Conservation (phyloP, 1,140 invertebrate genomes). For the Mactra quadrangularis region DNA sequence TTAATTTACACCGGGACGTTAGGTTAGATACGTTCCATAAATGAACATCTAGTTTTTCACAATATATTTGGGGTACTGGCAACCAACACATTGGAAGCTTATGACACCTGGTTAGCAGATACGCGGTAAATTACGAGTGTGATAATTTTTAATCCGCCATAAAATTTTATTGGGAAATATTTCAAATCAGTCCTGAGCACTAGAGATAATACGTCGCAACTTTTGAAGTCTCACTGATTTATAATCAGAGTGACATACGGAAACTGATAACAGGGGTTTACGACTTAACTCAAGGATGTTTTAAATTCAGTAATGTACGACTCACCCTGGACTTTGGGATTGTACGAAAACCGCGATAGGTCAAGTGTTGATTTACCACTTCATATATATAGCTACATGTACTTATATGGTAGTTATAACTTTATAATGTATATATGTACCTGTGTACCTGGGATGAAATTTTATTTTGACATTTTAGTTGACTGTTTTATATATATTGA, state of each 20-base stretch:
- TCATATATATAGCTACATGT: too few relatives aligned
- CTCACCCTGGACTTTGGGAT: neutral
- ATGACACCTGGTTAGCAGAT: slow-evolving; percentile 46
- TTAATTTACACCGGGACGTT: too few relatives aligned
- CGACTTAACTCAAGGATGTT: slow-evolving; percentile 42
- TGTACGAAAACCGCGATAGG: slow-evolving; percentile 14
- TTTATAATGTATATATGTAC: too few relatives aligned
- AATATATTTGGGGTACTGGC: neutral
- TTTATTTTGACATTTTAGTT: too few relatives aligned
- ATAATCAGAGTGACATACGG: slow-evolving; percentile 59
- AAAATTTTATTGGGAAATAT: slow-evolving; percentile 66
- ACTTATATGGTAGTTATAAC: too few relatives aligned
- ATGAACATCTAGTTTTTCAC: too few relatives aligned
- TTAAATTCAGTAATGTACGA: slow-evolving; percentile 40
- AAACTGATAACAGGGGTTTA: slow-evolving; percentile 60
- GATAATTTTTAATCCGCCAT: slow-evolving; percentile 63
- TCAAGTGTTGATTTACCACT: neutral
- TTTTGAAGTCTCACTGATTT: slow-evolving; percentile 62
- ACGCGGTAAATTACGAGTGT: slow-evolving; percentile 8
- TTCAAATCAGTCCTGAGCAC: slow-evolving; percentile 54
- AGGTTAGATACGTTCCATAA: too few relatives aligned
- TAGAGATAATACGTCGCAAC: slow-evolving; percentile 60
- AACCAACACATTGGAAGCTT: slow-evolving; percentile 10
- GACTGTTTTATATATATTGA: too few relatives aligned
- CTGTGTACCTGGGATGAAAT: too few relatives aligned